Evolutionary conservation across 1,140 invertebrate genomes (phyloP).

Genomic region (Elymnias hypermnestra): DNA sequence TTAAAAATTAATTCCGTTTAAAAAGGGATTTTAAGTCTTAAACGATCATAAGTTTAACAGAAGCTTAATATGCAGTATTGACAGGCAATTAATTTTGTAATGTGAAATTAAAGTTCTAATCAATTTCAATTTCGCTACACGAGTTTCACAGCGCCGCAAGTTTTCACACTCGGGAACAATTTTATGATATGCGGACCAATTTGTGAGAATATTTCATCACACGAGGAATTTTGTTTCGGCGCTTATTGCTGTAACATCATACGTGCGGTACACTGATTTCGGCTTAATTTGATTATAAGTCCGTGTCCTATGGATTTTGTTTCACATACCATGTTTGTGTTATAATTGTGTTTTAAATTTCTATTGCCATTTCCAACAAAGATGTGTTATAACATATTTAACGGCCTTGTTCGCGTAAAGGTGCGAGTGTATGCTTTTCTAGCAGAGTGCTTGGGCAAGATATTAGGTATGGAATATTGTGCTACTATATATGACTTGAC

Average conservation of each 20-base stretch:
- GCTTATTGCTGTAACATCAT: slow-evolving; percentile 16
- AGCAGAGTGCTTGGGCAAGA: too few species aligned
- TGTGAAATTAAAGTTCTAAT: slow-evolving; percentile 11
- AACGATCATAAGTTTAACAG: background rate
- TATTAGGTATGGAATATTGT: too few species aligned
- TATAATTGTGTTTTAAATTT: too few species aligned
- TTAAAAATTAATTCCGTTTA: too few species aligned
- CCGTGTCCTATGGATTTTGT: background rate
- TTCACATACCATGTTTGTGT: background rate
- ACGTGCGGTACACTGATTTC: slow-evolving; percentile 6
- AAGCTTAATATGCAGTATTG: background rate
- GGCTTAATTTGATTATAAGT: slow-evolving; percentile 5
- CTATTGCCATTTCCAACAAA: too few species aligned
- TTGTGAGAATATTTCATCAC: slow-evolving; percentile 15
- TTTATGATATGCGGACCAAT: slow-evolving; percentile 16
- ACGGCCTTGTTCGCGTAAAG: too few species aligned
- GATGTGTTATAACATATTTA: too few species aligned
- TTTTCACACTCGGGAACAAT: slow-evolving; percentile 7
- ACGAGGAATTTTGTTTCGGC: slow-evolving; percentile 19
- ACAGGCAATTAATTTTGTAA: slow-evolving; percentile 4
- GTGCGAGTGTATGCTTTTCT: too few species aligned
- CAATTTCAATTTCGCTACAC: slow-evolving; percentile 14
- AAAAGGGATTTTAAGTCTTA: background rate
- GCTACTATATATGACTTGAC: too few species aligned
- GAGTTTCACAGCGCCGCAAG: slow-evolving; percentile 3